These are phyloP conservation scores for Xanthorhoe designata DNA, from an alignment of 2,888 invertebrate species.

Conservation along the genomic window DNA sequence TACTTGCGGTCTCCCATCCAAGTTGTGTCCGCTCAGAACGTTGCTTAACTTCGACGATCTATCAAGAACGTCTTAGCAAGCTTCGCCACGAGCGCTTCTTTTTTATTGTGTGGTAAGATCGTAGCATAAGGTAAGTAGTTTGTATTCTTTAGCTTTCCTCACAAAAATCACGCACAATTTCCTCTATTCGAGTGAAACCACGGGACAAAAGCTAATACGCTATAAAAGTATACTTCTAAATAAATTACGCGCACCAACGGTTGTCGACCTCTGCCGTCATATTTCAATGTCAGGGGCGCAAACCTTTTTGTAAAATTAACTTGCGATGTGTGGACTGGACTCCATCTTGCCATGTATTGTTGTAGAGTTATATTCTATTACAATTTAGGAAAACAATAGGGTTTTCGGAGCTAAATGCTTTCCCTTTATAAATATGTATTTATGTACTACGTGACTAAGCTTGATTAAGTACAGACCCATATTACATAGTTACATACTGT, in stretches of 20 bases:
- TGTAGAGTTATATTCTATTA: slow-evolving; percentile 35
- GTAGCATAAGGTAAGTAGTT: too few relatives aligned
- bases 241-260: slow-evolving; percentile 49
- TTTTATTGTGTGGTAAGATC: too few relatives aligned
- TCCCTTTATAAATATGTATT: background rate
- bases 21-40: too few relatives aligned
- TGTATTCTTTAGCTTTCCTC: too few relatives aligned
- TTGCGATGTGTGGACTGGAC: slow-evolving; percentile 43
- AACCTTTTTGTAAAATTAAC: slow-evolving; percentile 64
- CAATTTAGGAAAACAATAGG: slow-evolving; percentile 1
- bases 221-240: slow-evolving; percentile 42
- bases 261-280: slow-evolving; percentile 58
- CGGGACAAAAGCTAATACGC: slow-evolving; percentile 18
- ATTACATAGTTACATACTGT: too few relatives aligned
- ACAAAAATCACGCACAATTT: too few relatives aligned
- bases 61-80: too few relatives aligned
- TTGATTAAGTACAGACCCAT: background rate
- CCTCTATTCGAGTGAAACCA: background rate
- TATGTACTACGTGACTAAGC: too few relatives aligned
- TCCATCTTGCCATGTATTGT: slow-evolving; percentile 40
- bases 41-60: too few relatives aligned
- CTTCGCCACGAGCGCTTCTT: too few relatives aligned
- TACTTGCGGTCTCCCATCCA: too few relatives aligned
- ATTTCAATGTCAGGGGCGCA: slow-evolving; percentile 55
- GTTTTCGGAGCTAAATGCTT: slow-evolving; percentile 7